Evolutionary conservation across 1,140 invertebrate species (phyloP).

Genomic region (Hirudo medicinalis): DNA sequence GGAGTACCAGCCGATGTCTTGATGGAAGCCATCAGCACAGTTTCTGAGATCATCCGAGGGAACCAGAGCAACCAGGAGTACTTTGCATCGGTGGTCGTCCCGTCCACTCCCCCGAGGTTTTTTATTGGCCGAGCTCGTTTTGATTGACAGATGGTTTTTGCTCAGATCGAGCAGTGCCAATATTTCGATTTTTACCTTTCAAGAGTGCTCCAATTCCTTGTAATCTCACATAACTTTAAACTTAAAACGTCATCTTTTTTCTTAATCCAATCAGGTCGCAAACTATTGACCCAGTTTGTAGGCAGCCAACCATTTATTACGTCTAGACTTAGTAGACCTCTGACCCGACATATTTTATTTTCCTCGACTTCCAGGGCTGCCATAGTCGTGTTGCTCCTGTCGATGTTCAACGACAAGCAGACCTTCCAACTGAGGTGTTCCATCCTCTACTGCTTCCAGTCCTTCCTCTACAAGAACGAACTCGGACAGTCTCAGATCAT

Average conservation of each 20-base stretch:
- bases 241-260: too few species aligned
- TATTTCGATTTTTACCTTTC: too few species aligned
- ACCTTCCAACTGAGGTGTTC: constrained; percentile 78
- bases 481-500: constrained; percentile 57
- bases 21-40: constrained; percentile 86
- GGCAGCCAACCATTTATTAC: too few species aligned
- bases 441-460: constrained; percentile 92
- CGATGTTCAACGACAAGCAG: constrained; percentile 98
- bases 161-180: too few species aligned
- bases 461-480: constrained; percentile 81
- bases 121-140: background rate
- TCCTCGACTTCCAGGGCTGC: constrained; percentile 52
- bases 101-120: constrained; percentile 71
- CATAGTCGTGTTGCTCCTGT: constrained; percentile 86
- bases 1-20: constrained; percentile 92
- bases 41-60: constrained; percentile 85
- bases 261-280: too few species aligned
- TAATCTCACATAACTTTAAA: too few species aligned
- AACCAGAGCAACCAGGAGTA: constrained; percentile 80
- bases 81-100: constrained; percentile 77
- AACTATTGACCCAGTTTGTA: too few species aligned
- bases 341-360: too few species aligned
- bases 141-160: background rate
- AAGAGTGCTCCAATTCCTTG: background rate
- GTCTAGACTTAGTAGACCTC: too few species aligned